These are phyloP conservation scores for Denticeps clupeoides DNA, from an alignment of 2,797 vertebrate genomes.

Conservation along the genomic window DNA sequence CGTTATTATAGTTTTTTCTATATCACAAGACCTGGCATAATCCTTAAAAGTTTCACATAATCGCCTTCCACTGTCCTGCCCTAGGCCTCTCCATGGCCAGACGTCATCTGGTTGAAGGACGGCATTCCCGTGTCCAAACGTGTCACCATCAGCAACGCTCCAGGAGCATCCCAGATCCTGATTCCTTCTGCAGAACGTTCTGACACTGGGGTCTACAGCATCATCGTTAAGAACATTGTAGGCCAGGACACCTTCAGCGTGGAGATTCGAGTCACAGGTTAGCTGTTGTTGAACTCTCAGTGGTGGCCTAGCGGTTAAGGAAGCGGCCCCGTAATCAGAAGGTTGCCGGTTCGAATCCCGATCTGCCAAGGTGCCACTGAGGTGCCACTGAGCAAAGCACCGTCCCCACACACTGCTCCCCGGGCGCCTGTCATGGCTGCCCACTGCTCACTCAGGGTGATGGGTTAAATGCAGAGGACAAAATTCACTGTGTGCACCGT, in stretches of 20 bases:
- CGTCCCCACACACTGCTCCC: too few species aligned
- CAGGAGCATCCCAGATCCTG: slow-evolving; percentile 67
- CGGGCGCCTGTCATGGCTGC: too few species aligned
- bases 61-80: not conserved
- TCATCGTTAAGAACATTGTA: slow-evolving; percentile 60
- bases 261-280: slow-evolving; percentile 79
- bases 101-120: slow-evolving; percentile 79
- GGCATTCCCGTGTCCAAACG: slow-evolving; percentile 57
- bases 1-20: too few species aligned
- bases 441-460: too few species aligned
- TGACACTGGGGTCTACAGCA: slow-evolving; percentile 68
- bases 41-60: too few species aligned
- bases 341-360: too few species aligned
- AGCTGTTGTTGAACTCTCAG: slow-evolving; percentile 10
- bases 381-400: too few species aligned
- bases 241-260: slow-evolving; percentile 66
- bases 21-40: not conserved
- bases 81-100: slow-evolving; percentile 74
- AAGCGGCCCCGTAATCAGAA: too few species aligned
- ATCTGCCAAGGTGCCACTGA: too few species aligned
- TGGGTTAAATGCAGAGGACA: too few species aligned
- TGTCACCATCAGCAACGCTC: slow-evolving; percentile 57
- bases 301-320: not conserved
- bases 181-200: slow-evolving; percentile 60
- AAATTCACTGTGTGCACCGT: too few species aligned